Evolutionary conservation across 2,888 invertebrate species (phyloP), one percentile per base, ranked within the genome.

Genomic region (Rhingia rostrata): DNA sequence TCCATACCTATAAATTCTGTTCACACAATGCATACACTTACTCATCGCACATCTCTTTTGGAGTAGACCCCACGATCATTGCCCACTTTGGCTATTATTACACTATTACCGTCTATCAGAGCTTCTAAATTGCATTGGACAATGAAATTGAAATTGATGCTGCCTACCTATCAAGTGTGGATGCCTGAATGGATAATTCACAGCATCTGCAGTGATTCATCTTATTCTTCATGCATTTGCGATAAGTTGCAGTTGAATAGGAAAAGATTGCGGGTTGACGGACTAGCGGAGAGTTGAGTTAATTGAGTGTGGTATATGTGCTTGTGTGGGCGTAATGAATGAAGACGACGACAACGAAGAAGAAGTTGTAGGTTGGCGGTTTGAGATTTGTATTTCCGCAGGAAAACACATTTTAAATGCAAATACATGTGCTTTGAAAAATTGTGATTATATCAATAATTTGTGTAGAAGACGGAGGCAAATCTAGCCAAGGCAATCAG

Each of bases 171-270:
- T 10, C 47, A 64, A 33, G 30, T 10, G 47, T 49, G 51, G 64
- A 64, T 51, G 22, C 22, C 22, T 2, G 22, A 2, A 22, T 22
- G 22, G 9, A 30, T 43, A 58, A 63, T 43, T 37, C 43, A 49
- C 37, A 47, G 35, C 56, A 56, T 56, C 37, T 56, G 51, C 58
- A 58, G 32, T 70, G 58, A 69, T 53, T 49, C 9, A 12, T 63
- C n/a, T 45, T 70, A 33, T 47, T 70, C 35, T 41, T 33, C 12
- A 22, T 61, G 33, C 49, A 33, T 51, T 30, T 56, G 67, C 30
- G 49, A 78, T 54, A 47, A 72, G 73, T 54, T 66, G 49, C 53
- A 60, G 53, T 56, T 69, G 51, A 83, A 83, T 82, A 43, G 32
- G 51, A 67, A 49, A 33, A 61, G 43, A 63, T 56, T 78, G 78